These are phyloP conservation scores for Antheraea assamensis DNA, from an alignment of 2,888 invertebrate species.

Conservation along the genomic window DNA sequence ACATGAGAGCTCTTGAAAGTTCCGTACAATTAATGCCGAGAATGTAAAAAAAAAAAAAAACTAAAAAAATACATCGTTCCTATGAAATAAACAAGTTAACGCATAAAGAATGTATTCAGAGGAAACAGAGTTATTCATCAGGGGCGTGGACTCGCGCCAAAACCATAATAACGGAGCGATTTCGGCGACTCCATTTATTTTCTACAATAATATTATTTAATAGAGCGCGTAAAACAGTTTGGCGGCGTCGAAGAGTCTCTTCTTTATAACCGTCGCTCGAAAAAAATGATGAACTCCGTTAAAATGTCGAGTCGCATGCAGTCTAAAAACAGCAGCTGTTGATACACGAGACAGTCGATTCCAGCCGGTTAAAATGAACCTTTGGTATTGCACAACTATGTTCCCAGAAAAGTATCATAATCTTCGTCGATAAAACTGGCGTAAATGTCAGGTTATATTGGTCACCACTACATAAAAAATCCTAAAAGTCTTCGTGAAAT, in stretches of 20 bases:
- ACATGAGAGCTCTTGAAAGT: not conserved
- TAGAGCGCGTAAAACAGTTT: slow-evolving; percentile 8
- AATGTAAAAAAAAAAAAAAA: not conserved
- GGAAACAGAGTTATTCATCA: slow-evolving; percentile 25
- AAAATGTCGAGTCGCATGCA: not conserved
- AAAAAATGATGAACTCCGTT: not conserved
- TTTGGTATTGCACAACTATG: too few relatives aligned
- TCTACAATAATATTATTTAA: slow-evolving; percentile 20
- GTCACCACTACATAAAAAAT: too few relatives aligned
- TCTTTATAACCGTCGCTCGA: not conserved
- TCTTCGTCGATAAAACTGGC: too few relatives aligned
- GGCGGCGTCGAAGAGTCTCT: not conserved
- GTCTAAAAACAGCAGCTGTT: not conserved
- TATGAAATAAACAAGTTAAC: not conserved
- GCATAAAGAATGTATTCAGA: slow-evolving; percentile 25
- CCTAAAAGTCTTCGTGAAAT: too few relatives aligned
- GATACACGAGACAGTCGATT: not conserved
- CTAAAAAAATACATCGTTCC: not conserved
- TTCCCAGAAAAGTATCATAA: too few relatives aligned
- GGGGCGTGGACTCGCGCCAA: slow-evolving; percentile 16
- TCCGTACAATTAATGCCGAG: not conserved
- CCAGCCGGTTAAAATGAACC: too few relatives aligned
- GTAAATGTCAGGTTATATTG: too few relatives aligned
- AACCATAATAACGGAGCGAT: slow-evolving; percentile 16
- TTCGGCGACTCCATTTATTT: slow-evolving; percentile 15